A percentile compares a stretch with the other conserved stretches of the same genome.
Evolutionary conservation across 2,888 invertebrate species (phyloP).

Genomic region (Philereme vetulata): DNA sequence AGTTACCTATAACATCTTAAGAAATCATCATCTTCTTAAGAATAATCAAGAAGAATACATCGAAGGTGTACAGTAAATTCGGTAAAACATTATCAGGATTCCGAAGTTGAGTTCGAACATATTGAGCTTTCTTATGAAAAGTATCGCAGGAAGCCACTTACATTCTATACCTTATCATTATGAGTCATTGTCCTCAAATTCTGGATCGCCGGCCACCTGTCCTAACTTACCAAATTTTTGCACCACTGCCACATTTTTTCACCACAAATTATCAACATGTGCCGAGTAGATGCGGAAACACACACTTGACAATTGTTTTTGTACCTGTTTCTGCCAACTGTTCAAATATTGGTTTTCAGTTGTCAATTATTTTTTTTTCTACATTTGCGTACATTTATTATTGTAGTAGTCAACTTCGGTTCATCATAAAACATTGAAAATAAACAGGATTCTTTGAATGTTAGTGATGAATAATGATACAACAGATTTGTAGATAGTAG

Average conservation of each 20-base stretch:
- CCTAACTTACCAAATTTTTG: slow-evolving; percentile 35
- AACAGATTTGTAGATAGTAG: no score
- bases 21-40: no score
- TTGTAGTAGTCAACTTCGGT: no score
- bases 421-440: no score
- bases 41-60: no score
- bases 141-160: neutral
- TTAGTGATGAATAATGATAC: no score
- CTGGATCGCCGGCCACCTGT: slow-evolving; percentile 47
- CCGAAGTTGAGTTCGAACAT: neutral
- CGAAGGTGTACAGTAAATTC: no score
- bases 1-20: no score
- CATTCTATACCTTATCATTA: slow-evolving; percentile 20
- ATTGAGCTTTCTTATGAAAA: neutral
- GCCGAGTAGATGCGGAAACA: slow-evolving; percentile 40
- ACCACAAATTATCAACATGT: slow-evolving; percentile 39
- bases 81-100: no score
- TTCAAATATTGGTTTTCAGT: slow-evolving; percentile 18
- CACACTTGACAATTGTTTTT: slow-evolving; percentile 26
- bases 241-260: slow-evolving; percentile 24
- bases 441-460: no score
- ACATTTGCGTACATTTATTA: neutral
- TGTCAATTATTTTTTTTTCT: slow-evolving; percentile 8
- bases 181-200: slow-evolving; percentile 41
- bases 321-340: slow-evolving; percentile 26